phyloP scores from a whole-genome alignment of 92 coral and sea anemone species.

The Umimayanthus chanpuru region DNA sequence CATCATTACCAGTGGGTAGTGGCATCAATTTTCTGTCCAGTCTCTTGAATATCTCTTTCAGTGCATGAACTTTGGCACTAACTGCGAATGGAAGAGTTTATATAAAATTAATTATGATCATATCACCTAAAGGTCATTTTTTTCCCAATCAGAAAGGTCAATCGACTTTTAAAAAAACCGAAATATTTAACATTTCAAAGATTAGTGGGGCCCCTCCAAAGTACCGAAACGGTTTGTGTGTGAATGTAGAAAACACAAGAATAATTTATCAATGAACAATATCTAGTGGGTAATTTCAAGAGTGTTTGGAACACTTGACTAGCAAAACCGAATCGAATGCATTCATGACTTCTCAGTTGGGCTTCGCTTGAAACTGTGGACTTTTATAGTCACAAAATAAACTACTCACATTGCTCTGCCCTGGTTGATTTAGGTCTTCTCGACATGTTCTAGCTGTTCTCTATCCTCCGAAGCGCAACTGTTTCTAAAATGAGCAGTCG shows the following conservation, averaged over 20 bases:
- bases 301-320: neutral
- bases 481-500: neutral
- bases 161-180: too few species aligned
- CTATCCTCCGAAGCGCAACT: neutral
- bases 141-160: too few species aligned
- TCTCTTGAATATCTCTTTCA: conserved; percentile 92
- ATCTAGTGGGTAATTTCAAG: too few species aligned
- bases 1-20: conserved; percentile 97
- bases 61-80: conserved; percentile 96
- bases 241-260: neutral
- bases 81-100: conserved; percentile 46
- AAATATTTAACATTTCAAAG: too few species aligned
- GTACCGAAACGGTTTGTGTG: too few species aligned
- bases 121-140: too few species aligned
- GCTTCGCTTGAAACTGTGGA: neutral
- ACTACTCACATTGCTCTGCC: conserved; percentile 85
- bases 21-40: conserved; percentile 90
- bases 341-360: neutral
- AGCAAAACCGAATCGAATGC: neutral
- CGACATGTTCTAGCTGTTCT: conserved; percentile 63
- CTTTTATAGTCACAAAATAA: too few species aligned
- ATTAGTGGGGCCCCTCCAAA: too few species aligned
- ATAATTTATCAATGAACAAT: neutral
- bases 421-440: conserved; percentile 80
- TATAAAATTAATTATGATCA: too few species aligned